Evolutionary conservation across 2,888 invertebrate genomes (phyloP), one percentile per base, ranked within the genome.

Genomic region (Agrotis exclamationis): DNA sequence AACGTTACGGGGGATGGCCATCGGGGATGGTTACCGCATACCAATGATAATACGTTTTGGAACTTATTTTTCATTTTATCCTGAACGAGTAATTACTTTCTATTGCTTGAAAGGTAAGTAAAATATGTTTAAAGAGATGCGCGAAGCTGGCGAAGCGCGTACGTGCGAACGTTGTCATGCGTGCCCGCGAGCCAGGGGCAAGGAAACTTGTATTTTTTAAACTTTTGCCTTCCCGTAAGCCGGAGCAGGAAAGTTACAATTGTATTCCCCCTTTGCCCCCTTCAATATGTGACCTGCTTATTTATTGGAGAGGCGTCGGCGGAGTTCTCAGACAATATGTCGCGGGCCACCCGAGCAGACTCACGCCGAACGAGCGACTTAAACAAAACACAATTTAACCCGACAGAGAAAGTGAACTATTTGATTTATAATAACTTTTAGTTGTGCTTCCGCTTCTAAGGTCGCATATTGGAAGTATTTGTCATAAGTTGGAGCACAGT

Each of bases 241-340:
- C 88, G 92, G 90, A 90, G 92, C 90, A 91, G 88, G 91, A 95
- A 96, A 96, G 95, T 96, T 96, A 95, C 96, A 95, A 96, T 96
- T 96, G 96, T 95, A 91, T 95, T 94, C 94, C 91, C 94, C 92
- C 94, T 93, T 89, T 90, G 89, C 94, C 94, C 93, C 94, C 92
- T 95, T 94, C 96, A 96, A 96, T 96, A 96, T 96, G 96, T 96
- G 96, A 96, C 96, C 96, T 95, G 96, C 92, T 96, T 96, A 95
- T 96, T 96, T 96, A 96, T 96, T 94, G 94, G 93, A 93, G 93
- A 95, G 89, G 93, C 95, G 94, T 93, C 93, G 95, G 91, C 90
- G 89, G 94, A 95, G 95, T 95, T 96, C 93, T 90, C 92, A 95
- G 95, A 95, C 96, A 96, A 96, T 94, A 95, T 95, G 95, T 95